Evolutionary conservation across 2,113 vertebrate genomes (phyloP).

Genomic region (Phylloscopus trochilus): DNA sequence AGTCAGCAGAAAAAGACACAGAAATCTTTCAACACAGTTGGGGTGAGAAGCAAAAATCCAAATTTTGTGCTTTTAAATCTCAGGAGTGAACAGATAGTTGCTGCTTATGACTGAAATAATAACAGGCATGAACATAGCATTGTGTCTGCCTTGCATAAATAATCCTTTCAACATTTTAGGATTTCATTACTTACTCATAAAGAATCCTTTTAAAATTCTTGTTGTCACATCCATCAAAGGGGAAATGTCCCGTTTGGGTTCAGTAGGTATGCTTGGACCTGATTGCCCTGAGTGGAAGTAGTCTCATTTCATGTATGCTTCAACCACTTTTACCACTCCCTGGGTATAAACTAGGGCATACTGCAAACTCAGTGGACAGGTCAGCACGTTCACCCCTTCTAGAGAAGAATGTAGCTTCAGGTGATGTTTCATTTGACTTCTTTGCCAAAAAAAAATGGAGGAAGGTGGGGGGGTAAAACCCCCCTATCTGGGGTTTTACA

Average conservation of each 20-base stretch:
- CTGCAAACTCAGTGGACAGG: too few species aligned
- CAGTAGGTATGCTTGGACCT: not conserved
- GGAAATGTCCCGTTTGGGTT: not conserved
- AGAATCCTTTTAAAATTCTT: not conserved
- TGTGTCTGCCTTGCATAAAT: not conserved
- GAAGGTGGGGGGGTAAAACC: fast-evolving
- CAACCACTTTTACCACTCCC: not conserved
- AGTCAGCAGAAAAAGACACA: not conserved
- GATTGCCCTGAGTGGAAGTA: not conserved
- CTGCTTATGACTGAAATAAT: not conserved
- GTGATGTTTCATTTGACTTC: not conserved
- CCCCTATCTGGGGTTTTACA: not conserved
- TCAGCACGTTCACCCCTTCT: not conserved
- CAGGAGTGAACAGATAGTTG: too few species aligned
- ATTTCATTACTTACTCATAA: not conserved
- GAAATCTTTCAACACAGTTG: not conserved
- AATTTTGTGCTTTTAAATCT: not conserved
- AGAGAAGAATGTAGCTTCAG: not conserved
- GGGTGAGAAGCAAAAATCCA: not conserved
- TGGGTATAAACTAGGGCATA: not conserved
- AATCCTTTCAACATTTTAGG: not conserved
- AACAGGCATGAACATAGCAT: not conserved
- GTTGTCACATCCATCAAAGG: not conserved
- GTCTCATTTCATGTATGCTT: not conserved
- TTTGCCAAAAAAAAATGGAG: not conserved